Conservation (phyloP, 2,797 vertebrate genomes). For the Pteropus rufus region DNA sequence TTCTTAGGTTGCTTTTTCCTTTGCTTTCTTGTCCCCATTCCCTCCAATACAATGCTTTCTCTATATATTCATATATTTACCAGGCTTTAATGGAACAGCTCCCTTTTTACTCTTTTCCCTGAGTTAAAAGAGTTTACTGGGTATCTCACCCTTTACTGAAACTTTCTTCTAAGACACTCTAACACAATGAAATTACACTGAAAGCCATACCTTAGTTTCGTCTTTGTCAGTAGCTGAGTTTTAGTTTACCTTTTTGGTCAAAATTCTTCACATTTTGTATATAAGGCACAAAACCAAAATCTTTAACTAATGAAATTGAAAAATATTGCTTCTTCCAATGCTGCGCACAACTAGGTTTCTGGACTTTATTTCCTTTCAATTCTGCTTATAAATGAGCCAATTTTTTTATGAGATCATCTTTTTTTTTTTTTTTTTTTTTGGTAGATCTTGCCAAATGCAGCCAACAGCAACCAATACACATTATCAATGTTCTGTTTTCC, state of each 20-base stretch:
- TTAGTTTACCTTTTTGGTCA: not conserved
- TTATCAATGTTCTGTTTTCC: not conserved
- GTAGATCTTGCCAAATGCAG: not conserved
- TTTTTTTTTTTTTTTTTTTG: not conserved
- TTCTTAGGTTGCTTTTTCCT: not conserved
- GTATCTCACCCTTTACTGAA: not conserved
- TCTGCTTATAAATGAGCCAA: not conserved
- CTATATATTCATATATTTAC: not conserved
- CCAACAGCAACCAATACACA: not conserved
- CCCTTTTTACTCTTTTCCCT: not conserved
- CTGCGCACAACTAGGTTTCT: not conserved
- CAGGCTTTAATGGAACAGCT: not conserved
- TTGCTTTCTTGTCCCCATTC: not conserved
- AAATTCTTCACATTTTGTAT: not conserved
- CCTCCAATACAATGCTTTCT: not conserved
- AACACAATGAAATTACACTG: not conserved
- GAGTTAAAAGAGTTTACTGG: not conserved
- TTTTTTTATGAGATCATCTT: not conserved
- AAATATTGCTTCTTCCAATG: not conserved
- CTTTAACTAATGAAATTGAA: not conserved
- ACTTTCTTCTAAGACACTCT: not conserved
- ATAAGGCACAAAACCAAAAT: not conserved
- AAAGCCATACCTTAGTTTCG: not conserved
- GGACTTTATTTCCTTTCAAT: not conserved
- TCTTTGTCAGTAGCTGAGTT: not conserved